Percentiles rank a stretch among this genome's conserved stretches.
phyloP scores from a whole-genome alignment of 1,140 invertebrate species.

The Lysiphlebus fabarum region DNA sequence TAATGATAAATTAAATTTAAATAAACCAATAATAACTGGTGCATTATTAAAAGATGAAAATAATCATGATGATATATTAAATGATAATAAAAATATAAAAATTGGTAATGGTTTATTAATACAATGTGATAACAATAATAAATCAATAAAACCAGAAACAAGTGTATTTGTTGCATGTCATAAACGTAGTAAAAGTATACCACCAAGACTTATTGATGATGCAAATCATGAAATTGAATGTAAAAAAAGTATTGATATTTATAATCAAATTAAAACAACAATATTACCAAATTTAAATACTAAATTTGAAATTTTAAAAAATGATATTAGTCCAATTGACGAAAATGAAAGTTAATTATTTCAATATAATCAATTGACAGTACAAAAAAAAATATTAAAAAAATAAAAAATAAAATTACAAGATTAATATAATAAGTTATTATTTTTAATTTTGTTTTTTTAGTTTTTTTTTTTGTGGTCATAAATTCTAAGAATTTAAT shows the following conservation, averaged over 20 bases:
- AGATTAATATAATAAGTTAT: too few species aligned
- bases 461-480: too few species aligned
- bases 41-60: slow-evolving; percentile 63
- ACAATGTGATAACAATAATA: slow-evolving; percentile 37
- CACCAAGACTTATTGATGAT: slow-evolving; percentile 47
- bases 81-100: slow-evolving; percentile 48
- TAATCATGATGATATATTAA: slow-evolving; percentile 45
- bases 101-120: slow-evolving; percentile 48
- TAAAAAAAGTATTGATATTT: slow-evolving; percentile 49
- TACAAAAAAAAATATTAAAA: slow-evolving; percentile 2
- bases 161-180: slow-evolving; percentile 45
- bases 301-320: slow-evolving; percentile 50
- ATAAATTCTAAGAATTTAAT: too few species aligned
- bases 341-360: slow-evolving; percentile 52
- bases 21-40: slow-evolving; percentile 65
- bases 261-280: slow-evolving; percentile 52
- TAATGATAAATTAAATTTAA: slow-evolving; percentile 56
- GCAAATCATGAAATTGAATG: slow-evolving; percentile 39
- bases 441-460: too few species aligned
- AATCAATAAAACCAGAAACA: slow-evolving; percentile 32
- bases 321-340: slow-evolving; percentile 53
- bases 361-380: neutral
- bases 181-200: slow-evolving; percentile 47
- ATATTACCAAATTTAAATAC: slow-evolving; percentile 47
- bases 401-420: too few species aligned